These are phyloP conservation scores for Xiphophorus birchmanni DNA, from an alignment of 2,797 vertebrate species.

Conservation along the genomic window DNA sequence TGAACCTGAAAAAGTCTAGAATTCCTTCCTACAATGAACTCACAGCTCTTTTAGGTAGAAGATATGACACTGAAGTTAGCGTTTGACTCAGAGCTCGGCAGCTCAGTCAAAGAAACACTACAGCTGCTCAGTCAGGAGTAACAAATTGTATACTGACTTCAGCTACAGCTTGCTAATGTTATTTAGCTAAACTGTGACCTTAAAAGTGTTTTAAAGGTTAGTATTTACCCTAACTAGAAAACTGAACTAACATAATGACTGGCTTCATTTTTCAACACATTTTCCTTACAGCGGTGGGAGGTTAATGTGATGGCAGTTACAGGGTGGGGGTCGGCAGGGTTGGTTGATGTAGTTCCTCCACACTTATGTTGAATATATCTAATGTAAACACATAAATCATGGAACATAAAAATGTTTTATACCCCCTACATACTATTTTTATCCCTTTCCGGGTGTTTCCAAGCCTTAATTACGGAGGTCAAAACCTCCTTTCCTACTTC, in stretches of 20 bases:
- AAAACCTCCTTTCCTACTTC: background rate
- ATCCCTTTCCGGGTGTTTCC: background rate
- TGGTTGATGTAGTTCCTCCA: background rate
- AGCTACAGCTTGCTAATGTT: background rate
- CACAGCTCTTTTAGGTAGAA: background rate
- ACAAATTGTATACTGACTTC: background rate
- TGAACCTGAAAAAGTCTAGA: no score
- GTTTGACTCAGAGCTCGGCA: background rate
- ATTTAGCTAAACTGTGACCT: background rate
- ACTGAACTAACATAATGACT: background rate
- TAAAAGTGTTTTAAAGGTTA: background rate
- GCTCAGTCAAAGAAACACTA: background rate
- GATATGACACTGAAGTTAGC: background rate
- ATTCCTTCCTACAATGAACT: background rate
- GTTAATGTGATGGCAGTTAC: background rate
- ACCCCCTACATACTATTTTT: background rate
- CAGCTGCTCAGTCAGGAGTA: background rate
- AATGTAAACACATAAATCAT: background rate
- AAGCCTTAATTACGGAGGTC: background rate
- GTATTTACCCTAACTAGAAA: background rate
- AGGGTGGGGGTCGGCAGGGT: background rate
- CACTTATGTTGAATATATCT: background rate
- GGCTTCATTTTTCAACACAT: background rate
- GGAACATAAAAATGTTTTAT: background rate
- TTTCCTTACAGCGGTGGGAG: background rate